A percentile compares a stretch with the other conserved stretches of the same genome.
phyloP scores from a whole-genome alignment of 1,140 invertebrate species.

The Plectus sambesii region DNA sequence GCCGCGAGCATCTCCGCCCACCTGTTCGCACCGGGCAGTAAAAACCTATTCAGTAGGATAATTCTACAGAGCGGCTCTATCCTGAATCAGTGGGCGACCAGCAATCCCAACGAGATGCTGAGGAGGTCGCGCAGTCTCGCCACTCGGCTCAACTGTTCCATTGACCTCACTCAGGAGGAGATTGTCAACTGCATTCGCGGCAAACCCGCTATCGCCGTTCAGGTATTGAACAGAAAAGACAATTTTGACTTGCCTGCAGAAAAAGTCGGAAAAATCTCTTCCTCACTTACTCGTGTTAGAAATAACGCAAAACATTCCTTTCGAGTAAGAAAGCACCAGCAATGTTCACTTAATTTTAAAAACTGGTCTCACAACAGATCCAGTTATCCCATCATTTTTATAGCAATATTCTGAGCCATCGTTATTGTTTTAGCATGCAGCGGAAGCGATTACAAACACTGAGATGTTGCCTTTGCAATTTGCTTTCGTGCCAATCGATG shows the following conservation, averaged over 20 bases:
- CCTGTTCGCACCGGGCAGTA: constrained; percentile 66
- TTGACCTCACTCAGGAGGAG: constrained; percentile 69
- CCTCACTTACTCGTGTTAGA: too few relatives aligned
- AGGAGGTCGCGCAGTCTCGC: constrained; percentile 79
- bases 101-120: constrained; percentile 69
- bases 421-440: too few relatives aligned
- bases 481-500: constrained; percentile 82
- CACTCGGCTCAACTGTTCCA: constrained; percentile 75
- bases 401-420: too few relatives aligned
- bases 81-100: constrained; percentile 78
- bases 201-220: constrained; percentile 29
- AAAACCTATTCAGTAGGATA: constrained; percentile 68
- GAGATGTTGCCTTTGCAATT: too few relatives aligned
- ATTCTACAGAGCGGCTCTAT: constrained; percentile 72
- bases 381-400: too few relatives aligned
- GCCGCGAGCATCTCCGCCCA: constrained; percentile 70
- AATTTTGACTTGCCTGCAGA: too few relatives aligned
- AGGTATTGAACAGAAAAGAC: constrained; percentile 17
- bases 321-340: too few relatives aligned
- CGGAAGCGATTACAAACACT: too few relatives aligned
- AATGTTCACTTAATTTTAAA: too few relatives aligned
- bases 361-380: too few relatives aligned
- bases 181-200: constrained; percentile 31
- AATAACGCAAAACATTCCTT: too few relatives aligned
- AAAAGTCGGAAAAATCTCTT: too few relatives aligned